A percentile compares a stretch with the other conserved stretches of the same genome.
phyloP scores from a whole-genome alignment of 2,888 invertebrate genomes.

The Hydroisotoma schaefferi region DNA sequence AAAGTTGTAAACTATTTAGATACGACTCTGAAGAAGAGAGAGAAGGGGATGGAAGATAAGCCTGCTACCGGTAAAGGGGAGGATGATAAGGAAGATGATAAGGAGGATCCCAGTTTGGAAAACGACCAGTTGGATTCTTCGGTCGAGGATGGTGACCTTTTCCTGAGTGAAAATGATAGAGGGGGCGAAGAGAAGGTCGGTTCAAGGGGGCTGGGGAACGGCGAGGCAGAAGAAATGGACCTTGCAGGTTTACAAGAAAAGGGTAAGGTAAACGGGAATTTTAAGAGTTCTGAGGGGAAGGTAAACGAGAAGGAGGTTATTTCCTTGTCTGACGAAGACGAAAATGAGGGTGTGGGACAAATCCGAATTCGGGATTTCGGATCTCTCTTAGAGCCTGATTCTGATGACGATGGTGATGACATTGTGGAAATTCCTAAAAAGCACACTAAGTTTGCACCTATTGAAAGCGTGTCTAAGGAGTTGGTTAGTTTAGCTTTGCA shows the following conservation, averaged over 20 bases:
- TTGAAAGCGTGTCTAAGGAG: neutral
- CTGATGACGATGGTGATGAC: slow-evolving; percentile 21
- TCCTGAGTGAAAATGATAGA: neutral
- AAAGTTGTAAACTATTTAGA: neutral
- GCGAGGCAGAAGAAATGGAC: neutral
- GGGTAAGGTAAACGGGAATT: neutral
- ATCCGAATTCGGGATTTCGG: slow-evolving; percentile 18
- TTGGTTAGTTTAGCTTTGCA: neutral
- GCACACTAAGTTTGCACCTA: neutral
- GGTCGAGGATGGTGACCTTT: too few species aligned
- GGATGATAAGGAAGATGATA: neutral
- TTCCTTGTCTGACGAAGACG: slow-evolving; percentile 20
- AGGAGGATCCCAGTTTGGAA: neutral
- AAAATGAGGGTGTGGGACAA: neutral
- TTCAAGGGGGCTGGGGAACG: too few species aligned
- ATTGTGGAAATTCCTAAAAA: slow-evolving; percentile 1
- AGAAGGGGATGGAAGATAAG: neutral
- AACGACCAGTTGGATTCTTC: neutral
- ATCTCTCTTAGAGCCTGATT: slow-evolving; percentile 20
- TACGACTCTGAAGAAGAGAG: neutral
- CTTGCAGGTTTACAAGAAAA: neutral
- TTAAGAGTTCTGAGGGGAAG: slow-evolving; percentile 1
- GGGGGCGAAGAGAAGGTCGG: neutral
- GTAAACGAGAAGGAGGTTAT: neutral
- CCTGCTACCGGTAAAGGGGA: neutral